A percentile compares a stretch with the other conserved stretches of the same genome.
Conservation (phyloP, 1,140 invertebrate genomes). For the Lasioglossum baleicum region DNA sequence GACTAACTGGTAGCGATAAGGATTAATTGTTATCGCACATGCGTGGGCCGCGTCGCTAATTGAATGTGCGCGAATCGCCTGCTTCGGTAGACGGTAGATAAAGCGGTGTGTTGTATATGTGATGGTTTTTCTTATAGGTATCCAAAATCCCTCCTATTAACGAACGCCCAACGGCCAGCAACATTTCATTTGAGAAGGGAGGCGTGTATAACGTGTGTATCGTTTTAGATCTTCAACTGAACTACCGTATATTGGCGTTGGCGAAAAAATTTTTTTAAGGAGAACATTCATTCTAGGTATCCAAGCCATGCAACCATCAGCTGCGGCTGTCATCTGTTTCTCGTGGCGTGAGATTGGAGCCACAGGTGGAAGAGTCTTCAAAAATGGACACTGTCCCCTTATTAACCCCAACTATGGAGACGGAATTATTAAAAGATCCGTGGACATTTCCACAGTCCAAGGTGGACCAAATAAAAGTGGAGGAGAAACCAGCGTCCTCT, state of each 20-base stretch:
- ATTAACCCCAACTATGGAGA: slow-evolving; percentile 65
- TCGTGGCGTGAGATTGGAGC: slow-evolving; percentile 77
- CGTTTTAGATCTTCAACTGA: not conserved
- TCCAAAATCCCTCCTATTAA: slow-evolving; percentile 77
- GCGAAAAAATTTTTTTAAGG: slow-evolving; percentile 15
- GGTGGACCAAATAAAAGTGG: slow-evolving; percentile 32
- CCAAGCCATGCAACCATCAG: slow-evolving; percentile 72
- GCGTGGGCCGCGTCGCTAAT: not conserved
- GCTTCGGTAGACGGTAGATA: not conserved
- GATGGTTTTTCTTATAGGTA: slow-evolving; percentile 62
- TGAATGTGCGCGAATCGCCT: not conserved
- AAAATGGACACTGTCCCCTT: slow-evolving; percentile 62
- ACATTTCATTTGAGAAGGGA: slow-evolving; percentile 77
- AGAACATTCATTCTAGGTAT: slow-evolving; percentile 60
- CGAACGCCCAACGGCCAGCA: slow-evolving; percentile 76
- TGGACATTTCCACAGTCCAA: slow-evolving; percentile 53
- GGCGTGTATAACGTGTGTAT: slow-evolving; percentile 72
- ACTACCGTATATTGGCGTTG: not conserved
- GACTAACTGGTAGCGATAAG: not conserved
- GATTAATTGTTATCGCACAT: not conserved
- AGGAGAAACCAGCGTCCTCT: slow-evolving; percentile 49
- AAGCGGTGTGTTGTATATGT: not conserved
- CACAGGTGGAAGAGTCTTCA: slow-evolving; percentile 52
- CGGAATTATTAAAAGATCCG: slow-evolving; percentile 59
- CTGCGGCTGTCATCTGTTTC: slow-evolving; percentile 69